Base-by-base conservation (phyloP, 1,140 invertebrate species). In the Tetramorium simillimum region DNA sequence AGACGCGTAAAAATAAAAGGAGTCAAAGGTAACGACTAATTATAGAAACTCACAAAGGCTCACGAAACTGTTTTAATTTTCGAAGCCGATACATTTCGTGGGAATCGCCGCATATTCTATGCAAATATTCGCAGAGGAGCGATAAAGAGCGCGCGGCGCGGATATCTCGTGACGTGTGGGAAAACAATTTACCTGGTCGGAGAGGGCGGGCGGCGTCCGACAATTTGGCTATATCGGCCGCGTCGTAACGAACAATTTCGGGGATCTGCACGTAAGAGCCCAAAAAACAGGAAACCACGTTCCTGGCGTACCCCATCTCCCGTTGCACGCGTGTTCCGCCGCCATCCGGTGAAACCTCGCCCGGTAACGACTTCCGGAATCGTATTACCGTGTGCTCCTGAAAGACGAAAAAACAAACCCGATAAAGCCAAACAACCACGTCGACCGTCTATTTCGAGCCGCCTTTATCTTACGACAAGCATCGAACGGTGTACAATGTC, bases 351-450 rank as follows among this genome's bases (percentile, higher is more conserved):
- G 84, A 70, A 53, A 85, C 46, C 73, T 92, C 89, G 12, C 75
- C 88, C 10, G 90, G 75, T 16, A 85, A 60, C 65, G 89, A 93
- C 90, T 95, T 96, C 90, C 90, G 95, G 90, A 94, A 95, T 78
- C 95, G 92, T 82, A 96, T 92, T 62, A 96, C 93, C 33, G 92
- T 93, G 46, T 88, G 86, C 49, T 95, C 93, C 95, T 96, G 90
- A 51, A 92, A 93, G 33, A 82, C 16, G 12, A 49, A 76, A 67
- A 67, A 58, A 28, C 12, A 28, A 60, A 58, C 24, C 6, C 10
- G 51, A 24, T 63, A 69, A 82, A 70, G 9, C 1, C 14, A 37
- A 43, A 56, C 75, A 37, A 33, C 33, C 3, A 33, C n/a, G 72
- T 49, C 37, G 56, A 53, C 14, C 7, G 46, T n/a, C 14, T 18